Base-by-base conservation (phyloP, 2,113 vertebrate species). In the Perognathus longimembris region DNA sequence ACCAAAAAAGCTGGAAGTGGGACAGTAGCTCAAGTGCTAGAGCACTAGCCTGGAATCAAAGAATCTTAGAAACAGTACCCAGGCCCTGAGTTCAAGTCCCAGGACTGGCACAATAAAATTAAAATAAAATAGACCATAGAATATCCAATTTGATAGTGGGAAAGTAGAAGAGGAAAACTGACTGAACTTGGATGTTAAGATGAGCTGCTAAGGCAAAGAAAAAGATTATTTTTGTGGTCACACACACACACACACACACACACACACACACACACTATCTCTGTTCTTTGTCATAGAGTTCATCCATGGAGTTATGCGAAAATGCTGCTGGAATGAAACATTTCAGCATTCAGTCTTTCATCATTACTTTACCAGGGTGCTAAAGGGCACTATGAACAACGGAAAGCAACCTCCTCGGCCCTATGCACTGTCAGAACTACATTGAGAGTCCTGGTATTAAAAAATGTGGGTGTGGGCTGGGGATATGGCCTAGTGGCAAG, bases 121-220 rank as follows among this genome's bases (percentile, higher is more conserved):
- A 54, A 54, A 45, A 45, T 45, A 45, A 45, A 85, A 79, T 50
- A 70, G 0, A 76, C 22, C 17, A 3, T 40, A 24, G 2, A 81
- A 22, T 30, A 89, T 61, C 69, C 73, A 64, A 63, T 32, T 92
- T 61, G 61, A 64, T 77, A 71, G 1, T 61, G 40, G 18, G 17
- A 66, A 89, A 78, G 24, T 9, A 79, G 34, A 77, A 94, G 87
- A 64, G 36, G 32, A 92, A 89, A 90, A 82, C 9, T 28, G 59
- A 75, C 66, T 61, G 42, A 83, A 67, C 32, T 20, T 78, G 86
- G 32, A 76, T 84, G 15, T 28, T 59, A 74, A 66, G 36, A 71
- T 67, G 7, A 76, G 45, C 24, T 89, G 64, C 50, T 80, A 45
- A 79, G 59, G 45, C 70, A 92, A 70, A 74, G 34, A 75, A 76